Evolutionary conservation across 2,888 invertebrate species (phyloP), one percentile per base, ranked within the genome.

Genomic region (Anoncus sp.): DNA sequence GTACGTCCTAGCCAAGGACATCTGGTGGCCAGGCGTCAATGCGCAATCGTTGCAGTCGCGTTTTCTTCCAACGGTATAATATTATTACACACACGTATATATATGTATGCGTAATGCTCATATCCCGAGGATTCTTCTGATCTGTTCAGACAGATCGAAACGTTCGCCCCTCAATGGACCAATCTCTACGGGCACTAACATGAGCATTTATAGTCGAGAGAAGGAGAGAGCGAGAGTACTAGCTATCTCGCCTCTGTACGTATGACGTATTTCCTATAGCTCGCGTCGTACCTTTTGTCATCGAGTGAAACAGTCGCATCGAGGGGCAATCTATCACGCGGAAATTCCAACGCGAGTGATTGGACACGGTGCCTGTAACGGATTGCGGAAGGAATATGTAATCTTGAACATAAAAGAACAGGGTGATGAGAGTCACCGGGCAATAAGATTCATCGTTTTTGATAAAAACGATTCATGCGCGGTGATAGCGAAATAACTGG

Each of bases 1-100:
- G 57, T 40, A 74, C 70, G 75, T 71, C 75, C 78, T 71, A 75
- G 66, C 62, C 71, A 78, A 78, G 78, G 78, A 78, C 78, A 78
- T 71, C 66, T 71, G 66, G 71, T 67, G 10, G 49, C 49, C 53
- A 27, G 40, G 14, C 73, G 45, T 62, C 40, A 57, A 40, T 27
- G 59, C 31, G 31, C 31, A 31, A 65, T 73, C 73, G 45, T 62
- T 47, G 60, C 60, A 43, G 47, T 16, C 43, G 51, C 63, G 35
- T 75, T 63, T 66, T 55, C 55, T 57, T 43, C 60, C 75, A 78
- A 75, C 78, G 78, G 75, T 75, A 75, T 71, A n/a, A n/a, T 74
- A 66, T 74, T 65, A 67, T 74, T 70, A 74, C 43, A 40, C 43
- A 40, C 51, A 40, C 16, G 35, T 27, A 62, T 43, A 51, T 35